Evolutionary conservation across 1,140 invertebrate species (phyloP).

Genomic region (Lepidurus apus): DNA sequence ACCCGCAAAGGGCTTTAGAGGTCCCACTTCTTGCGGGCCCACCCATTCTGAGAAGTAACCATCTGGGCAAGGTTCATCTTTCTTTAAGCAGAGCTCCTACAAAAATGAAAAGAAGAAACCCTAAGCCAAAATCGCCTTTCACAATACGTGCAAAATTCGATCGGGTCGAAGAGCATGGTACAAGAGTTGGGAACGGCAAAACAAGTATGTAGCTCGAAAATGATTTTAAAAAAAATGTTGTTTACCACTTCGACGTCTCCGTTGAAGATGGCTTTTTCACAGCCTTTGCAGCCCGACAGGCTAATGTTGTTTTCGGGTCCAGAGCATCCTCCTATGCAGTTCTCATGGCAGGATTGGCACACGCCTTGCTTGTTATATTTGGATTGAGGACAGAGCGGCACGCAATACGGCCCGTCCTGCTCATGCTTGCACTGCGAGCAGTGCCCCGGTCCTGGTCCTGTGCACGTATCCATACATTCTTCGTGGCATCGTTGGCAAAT

Average conservation of each 20-base stretch:
- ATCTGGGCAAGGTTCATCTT: conserved; percentile 72
- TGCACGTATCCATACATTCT: conserved; percentile 77
- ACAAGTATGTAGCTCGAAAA: no score
- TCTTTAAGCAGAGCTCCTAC: conserved; percentile 62
- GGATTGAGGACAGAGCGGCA: conserved; percentile 75
- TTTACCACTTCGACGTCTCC: conserved; percentile 55
- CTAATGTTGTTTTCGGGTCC: conserved; percentile 81
- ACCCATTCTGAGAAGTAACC: conserved; percentile 82
- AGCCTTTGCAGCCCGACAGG: conserved; percentile 74
- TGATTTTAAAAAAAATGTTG: conserved; percentile 13
- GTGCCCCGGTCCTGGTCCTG: conserved; percentile 73
- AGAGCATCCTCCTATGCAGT: conserved; percentile 83
- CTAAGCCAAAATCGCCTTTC: no score
- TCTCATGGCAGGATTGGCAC: conserved; percentile 75
- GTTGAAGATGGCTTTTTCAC: conserved; percentile 81
- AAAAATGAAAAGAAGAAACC: background rate
- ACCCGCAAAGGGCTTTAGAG: conserved; percentile 61
- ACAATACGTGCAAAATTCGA: no score
- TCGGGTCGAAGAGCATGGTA: no score
- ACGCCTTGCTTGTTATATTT: conserved; percentile 57
- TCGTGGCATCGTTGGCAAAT: conserved; percentile 79
- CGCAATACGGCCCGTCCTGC: conserved; percentile 81
- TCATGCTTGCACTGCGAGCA: conserved; percentile 82
- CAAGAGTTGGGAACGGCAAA: no score
- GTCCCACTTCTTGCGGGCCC: conserved; percentile 62